These are phyloP conservation scores for Antigone vipio DNA, from an alignment of 2,113 vertebrate genomes.

Conservation along the genomic window DNA sequence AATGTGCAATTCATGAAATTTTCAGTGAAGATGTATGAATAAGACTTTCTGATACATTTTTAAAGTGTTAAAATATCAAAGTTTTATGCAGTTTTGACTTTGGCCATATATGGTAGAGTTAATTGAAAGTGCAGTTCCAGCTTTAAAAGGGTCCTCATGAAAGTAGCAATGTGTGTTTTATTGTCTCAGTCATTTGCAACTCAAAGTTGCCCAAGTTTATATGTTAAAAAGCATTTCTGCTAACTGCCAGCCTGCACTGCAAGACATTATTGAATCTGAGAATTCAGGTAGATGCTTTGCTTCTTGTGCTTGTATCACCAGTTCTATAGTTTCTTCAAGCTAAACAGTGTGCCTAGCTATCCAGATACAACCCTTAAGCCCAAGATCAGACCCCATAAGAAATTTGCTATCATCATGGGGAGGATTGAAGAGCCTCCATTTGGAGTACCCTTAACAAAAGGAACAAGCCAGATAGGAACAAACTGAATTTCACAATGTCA, in stretches of 20 bases:
- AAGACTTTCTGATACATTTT: conserved; percentile 52
- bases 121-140: conserved; percentile 47
- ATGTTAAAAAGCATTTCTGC: neutral
- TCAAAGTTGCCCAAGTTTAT: conserved; percentile 22
- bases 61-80: conserved; percentile 66
- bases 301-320: neutral
- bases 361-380: neutral
- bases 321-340: neutral
- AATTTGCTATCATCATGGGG: neutral
- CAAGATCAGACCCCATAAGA: neutral
- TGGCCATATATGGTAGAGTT: conserved; percentile 46
- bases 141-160: conserved; percentile 24
- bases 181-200: conserved; percentile 35
- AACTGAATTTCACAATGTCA: neutral
- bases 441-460: neutral
- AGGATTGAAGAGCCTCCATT: neutral
- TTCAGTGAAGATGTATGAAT: conserved; percentile 56
- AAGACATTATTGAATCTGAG: neutral
- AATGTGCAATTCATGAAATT: conserved; percentile 68
- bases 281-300: neutral
- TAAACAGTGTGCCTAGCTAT: neutral
- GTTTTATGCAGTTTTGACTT: conserved; percentile 47
- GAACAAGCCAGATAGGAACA: neutral
- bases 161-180: conserved; percentile 38
- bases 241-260: neutral